Evolutionary conservation across 1,140 invertebrate genomes (phyloP).

Genomic region (Orchesella cincta): DNA sequence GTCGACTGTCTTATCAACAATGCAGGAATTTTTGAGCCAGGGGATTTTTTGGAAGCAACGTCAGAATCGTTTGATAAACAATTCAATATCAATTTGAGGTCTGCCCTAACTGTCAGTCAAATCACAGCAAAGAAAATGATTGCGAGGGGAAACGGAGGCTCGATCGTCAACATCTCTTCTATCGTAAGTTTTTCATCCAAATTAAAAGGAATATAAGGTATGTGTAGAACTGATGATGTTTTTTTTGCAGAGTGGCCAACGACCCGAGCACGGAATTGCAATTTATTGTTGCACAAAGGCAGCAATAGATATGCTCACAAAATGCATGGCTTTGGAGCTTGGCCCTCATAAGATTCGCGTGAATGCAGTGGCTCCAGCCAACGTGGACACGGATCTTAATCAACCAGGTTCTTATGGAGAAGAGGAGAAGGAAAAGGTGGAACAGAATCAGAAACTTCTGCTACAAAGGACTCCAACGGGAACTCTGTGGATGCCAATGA

Average conservation of each 20-base stretch:
- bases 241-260: background rate
- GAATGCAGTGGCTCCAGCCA: background rate
- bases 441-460: too few relatives aligned
- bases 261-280: background rate
- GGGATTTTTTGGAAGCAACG: background rate
- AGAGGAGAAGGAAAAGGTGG: too few relatives aligned
- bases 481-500: background rate
- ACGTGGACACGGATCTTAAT: background rate
- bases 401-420: too few relatives aligned
- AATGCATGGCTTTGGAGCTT: background rate
- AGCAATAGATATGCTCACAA: background rate
- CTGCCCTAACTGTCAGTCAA: conserved; percentile 79
- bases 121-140: conserved; percentile 57
- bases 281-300: background rate
- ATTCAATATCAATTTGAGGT: conserved; percentile 82
- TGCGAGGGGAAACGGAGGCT: background rate
- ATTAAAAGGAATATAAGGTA: background rate
- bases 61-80: conserved; percentile 7
- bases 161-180: conserved; percentile 1
- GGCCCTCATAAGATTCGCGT: background rate
- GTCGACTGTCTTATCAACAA: conserved; percentile 41
- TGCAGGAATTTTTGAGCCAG: conserved; percentile 56
- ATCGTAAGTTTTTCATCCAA: conserved; percentile 50
- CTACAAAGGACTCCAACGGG: background rate
- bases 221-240: background rate